Base-by-base conservation (phyloP, 2,888 invertebrate species). In the Eupithecia vulgata region DNA sequence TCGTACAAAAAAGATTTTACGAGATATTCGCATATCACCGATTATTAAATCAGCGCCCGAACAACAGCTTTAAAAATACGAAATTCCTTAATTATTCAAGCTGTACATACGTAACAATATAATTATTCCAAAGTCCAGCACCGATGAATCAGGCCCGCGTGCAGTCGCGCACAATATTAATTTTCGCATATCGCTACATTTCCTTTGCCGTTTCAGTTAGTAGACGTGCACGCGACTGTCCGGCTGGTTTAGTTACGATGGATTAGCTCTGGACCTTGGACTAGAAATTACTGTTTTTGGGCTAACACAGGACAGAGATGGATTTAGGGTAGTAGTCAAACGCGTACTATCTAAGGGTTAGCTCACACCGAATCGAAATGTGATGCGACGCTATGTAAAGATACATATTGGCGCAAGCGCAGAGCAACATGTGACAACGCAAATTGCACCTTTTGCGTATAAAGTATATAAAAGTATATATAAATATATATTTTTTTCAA, bases 151-250 rank as follows among this genome's bases (percentile, higher is more conserved):
- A 73, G 61, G 25, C 30, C 61, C 69, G 73, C 66, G 66, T 73
- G 73, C 68, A 68, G 66, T 61, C 62, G 40, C 52, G 68, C 40
- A 69, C 37, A 68, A 57, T 59, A 73, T 69, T 73, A 73, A 70
- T 73, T 73, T 72, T 69, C 69, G 34, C 69, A 67, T 73, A 70
- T 70, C 69, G 69, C 61, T 35, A 72, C 68, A 72, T 70, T 61
- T 42, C 69, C 68, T 68, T 21, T 17, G 68, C 59, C 8, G 59
- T 61, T 48, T 72, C 69, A 73, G 61, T 72, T 66, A 42, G 68
- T 57, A 69, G 66, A 42, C 35, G 57, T 67, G 73, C 69, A 69
- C 66, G 73, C 66, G 66, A 73, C 61, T 57, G 59, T 71, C 65
- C 71, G 48, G 25, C 17, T 34, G 35, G 40, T 25, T 52, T 45